Evolutionary conservation across 1,140 invertebrate species (phyloP).

Genomic region (Antheraea pernyi): DNA sequence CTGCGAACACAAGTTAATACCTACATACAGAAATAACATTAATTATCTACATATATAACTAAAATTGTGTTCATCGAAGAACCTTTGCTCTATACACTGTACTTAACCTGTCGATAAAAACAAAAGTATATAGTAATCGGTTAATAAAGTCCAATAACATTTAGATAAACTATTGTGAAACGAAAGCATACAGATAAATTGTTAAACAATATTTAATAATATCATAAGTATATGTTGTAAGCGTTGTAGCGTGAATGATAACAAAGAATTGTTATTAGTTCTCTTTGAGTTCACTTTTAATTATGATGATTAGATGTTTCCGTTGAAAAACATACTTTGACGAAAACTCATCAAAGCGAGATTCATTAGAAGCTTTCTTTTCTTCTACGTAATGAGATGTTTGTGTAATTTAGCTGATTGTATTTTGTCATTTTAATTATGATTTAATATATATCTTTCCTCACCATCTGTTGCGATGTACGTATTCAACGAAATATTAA

Average conservation of each 20-base stretch:
- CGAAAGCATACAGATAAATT: not conserved
- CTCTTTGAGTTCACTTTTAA: slow-evolving; percentile 44
- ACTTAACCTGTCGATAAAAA: no score
- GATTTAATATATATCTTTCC: not conserved
- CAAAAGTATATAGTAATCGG: no score
- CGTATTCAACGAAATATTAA: not conserved
- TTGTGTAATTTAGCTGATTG: slow-evolving; percentile 3
- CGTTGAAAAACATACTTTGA: slow-evolving; percentile 33
- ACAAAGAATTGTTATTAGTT: slow-evolving; percentile 46
- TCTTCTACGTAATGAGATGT: slow-evolving; percentile 2
- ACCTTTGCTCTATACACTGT: no score
- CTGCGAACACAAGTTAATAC: no score
- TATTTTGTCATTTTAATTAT: not conserved
- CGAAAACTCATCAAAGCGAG: not conserved
- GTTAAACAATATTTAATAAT: not conserved
- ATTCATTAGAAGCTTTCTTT: slow-evolving; percentile 5
- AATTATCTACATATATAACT: no score
- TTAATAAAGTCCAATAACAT: no score
- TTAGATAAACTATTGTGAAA: not conserved
- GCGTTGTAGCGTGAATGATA: slow-evolving; percentile 42
- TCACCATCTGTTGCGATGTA: not conserved
- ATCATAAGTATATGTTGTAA: slow-evolving; percentile 16
- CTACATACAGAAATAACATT: no score
- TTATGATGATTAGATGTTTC: slow-evolving; percentile 61
- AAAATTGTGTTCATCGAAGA: no score